Conservation (phyloP, 1,140 invertebrate genomes). For the Onthophagus taurus region DNA sequence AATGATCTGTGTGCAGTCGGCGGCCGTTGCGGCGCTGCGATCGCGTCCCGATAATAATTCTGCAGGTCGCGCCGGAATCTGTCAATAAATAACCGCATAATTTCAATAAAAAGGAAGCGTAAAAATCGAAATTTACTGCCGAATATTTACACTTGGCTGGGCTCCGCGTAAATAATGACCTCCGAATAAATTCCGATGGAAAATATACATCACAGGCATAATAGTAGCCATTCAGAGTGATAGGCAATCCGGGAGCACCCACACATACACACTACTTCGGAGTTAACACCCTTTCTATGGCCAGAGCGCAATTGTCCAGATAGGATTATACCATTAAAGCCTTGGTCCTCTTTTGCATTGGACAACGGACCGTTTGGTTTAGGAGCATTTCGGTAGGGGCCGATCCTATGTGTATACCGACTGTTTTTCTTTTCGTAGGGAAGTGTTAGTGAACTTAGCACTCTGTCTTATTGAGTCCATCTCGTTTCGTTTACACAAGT, state of each 20-base stretch:
- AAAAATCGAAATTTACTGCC: conserved; percentile 10
- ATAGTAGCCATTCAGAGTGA: conserved; percentile 16
- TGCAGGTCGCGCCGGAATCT: neutral
- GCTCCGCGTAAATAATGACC: conserved; percentile 11
- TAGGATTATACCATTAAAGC: conserved; percentile 13
- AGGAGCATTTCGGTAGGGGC: neutral
- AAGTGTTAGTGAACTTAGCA: conserved; percentile 24
- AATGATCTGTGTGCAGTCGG: too few relatives aligned
- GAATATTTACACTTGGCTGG: conserved; percentile 10
- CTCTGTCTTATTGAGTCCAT: conserved; percentile 32
- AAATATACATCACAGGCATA: conserved; percentile 16
- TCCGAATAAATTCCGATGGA: conserved; percentile 11
- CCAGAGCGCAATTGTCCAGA: conserved; percentile 17
- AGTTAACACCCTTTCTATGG: conserved; percentile 18
- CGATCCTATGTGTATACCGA: neutral
- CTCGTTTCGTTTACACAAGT: conserved; percentile 25
- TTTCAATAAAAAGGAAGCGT: conserved; percentile 12
- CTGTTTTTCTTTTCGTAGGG: conserved; percentile 6
- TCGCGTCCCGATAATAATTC: neutral
- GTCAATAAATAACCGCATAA: conserved; percentile 10
- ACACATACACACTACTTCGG: conserved; percentile 14
- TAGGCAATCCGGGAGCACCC: conserved; percentile 17
- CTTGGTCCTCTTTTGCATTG: neutral
- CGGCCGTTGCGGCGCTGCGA: too few relatives aligned
- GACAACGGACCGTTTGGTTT: neutral